These are phyloP conservation scores for Albula goreensis DNA, from an alignment of 2,113 vertebrate species.

Conservation along the genomic window DNA sequence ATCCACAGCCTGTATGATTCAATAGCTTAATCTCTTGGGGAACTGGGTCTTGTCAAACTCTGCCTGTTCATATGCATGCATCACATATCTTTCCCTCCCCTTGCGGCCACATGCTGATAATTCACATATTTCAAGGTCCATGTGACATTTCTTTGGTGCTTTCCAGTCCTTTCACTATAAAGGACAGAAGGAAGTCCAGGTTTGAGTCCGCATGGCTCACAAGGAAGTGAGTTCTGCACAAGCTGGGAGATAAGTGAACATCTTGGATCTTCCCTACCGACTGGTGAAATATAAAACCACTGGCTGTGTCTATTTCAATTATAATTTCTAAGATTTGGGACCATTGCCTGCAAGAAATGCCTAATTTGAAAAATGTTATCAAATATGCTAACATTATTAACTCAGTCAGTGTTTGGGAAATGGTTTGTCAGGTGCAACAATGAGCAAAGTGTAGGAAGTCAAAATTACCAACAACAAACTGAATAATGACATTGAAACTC, in stretches of 20 bases:
- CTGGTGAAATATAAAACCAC: neutral
- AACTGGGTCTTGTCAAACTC: neutral
- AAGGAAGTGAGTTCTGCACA: neutral
- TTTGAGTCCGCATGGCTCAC: neutral
- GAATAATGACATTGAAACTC: neutral
- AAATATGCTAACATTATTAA: neutral
- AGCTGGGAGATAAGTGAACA: no score
- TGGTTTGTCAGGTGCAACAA: neutral
- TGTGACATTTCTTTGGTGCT: conserved; percentile 5
- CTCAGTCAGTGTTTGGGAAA: neutral
- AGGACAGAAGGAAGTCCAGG: neutral
- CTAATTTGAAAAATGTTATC: neutral
- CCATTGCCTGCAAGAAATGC: neutral
- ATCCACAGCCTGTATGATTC: neutral
- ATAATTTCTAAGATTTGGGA: neutral
- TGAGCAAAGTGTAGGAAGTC: neutral
- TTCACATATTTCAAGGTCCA: conserved; percentile 1
- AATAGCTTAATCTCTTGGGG: neutral
- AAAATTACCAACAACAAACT: neutral
- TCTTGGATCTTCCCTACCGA: neutral
- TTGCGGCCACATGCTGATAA: neutral
- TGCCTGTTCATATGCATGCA: neutral
- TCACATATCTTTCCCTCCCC: neutral
- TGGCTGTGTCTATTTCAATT: neutral
- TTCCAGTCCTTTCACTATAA: neutral